Percentiles rank a stretch among this genome's conserved stretches.
Conservation (phyloP, 1,140 invertebrate genomes). For the Metopolophium dirhodum region DNA sequence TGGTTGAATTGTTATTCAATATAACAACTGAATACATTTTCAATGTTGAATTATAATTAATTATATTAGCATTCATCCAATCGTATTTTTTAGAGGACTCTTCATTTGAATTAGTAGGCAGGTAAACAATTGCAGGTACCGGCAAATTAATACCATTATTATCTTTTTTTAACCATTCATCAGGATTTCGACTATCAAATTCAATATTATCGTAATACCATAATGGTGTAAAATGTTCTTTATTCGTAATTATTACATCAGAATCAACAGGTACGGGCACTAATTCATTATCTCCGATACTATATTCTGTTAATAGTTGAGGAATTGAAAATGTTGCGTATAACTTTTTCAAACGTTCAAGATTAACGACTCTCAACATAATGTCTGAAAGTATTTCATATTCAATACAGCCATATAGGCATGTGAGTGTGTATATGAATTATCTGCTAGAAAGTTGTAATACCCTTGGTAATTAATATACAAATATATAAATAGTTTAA, state of each 20-base stretch:
- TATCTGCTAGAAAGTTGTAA: too few species aligned
- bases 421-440: too few species aligned
- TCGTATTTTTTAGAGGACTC: neutral
- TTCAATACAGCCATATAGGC: too few species aligned
- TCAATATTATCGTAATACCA: slow-evolving; percentile 27
- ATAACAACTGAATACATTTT: neutral
- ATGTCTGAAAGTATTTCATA: neutral
- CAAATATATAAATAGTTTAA: too few species aligned
- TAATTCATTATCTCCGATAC: neutral
- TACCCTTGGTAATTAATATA: too few species aligned
- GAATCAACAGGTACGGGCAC: neutral
- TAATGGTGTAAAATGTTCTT: neutral
- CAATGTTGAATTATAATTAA: neutral
- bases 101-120: neutral
- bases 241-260: neutral
- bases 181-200: neutral
- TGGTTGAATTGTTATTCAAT: neutral
- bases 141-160: neutral
- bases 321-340: slow-evolving; percentile 25
- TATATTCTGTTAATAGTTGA: neutral
- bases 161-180: slow-evolving; percentile 23
- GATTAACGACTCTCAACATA: neutral
- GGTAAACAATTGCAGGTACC: neutral
- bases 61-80: slow-evolving; percentile 7
- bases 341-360: slow-evolving; percentile 2